Evolutionary conservation across 1,140 invertebrate genomes (phyloP).

Genomic region (Pseudomyrmex dendroicus): DNA sequence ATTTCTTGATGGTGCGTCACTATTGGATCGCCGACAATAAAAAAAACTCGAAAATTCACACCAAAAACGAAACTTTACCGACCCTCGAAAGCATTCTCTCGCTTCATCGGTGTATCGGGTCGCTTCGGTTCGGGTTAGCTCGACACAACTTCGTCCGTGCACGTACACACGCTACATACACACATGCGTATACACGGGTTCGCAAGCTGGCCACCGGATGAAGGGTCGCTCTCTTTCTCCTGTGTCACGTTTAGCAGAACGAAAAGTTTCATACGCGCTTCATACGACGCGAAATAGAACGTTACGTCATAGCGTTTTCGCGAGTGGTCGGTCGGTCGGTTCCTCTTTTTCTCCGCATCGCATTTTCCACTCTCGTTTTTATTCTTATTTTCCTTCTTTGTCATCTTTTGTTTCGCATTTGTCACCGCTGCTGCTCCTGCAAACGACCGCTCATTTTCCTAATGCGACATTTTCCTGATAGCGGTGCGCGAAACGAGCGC

Average conservation of each 20-base stretch:
- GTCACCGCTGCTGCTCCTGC: neutral
- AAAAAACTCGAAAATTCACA: constrained; percentile 71
- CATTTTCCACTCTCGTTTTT: constrained; percentile 18
- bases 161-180: neutral
- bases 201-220: neutral
- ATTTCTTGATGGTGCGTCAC: constrained; percentile 48
- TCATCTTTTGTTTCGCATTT: constrained; percentile 13
- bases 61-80: constrained; percentile 70
- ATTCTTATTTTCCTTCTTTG: neutral
- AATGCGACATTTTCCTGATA: constrained; percentile 44
- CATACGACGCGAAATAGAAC: constrained; percentile 52
- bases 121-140: constrained; percentile 1
- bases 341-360: neutral
- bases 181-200: neutral
- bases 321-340: constrained; percentile 20
- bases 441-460: constrained; percentile 58
- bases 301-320: constrained; percentile 28
- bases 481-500: constrained; percentile 23
- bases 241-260: constrained; percentile 6
- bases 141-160: neutral
- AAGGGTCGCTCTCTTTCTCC: constrained; percentile 4
- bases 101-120: neutral
- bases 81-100: constrained; percentile 11
- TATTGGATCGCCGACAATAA: constrained; percentile 49
- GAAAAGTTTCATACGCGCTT: constrained; percentile 53